phyloP scores from a whole-genome alignment of 2,888 invertebrate genomes.

The Nomada ruficornis region DNA sequence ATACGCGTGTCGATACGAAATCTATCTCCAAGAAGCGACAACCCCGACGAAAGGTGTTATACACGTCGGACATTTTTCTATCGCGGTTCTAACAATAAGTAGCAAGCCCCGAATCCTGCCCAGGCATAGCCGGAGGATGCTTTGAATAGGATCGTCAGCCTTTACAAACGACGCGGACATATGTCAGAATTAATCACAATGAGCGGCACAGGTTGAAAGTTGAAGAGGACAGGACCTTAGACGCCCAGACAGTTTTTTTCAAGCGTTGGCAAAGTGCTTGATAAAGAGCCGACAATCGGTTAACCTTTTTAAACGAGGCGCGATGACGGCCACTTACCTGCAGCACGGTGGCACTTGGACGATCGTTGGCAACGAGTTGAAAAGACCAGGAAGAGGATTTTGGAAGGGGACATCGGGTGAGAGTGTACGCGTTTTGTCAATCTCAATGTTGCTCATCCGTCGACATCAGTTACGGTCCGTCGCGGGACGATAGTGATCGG shows the following conservation, averaged over 20 bases:
- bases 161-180: constrained; percentile 68
- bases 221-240: constrained; percentile 33
- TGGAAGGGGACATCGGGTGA: constrained; percentile 32
- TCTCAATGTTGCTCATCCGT: constrained; percentile 65
- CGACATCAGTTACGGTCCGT: constrained; percentile 69
- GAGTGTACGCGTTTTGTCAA: constrained; percentile 49
- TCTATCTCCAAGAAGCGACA: not conserved
- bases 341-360: constrained; percentile 69
- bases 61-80: not conserved
- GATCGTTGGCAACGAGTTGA: constrained; percentile 64
- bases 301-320: constrained; percentile 73
- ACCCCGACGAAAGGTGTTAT: constrained; percentile 12
- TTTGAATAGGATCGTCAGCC: constrained; percentile 72
- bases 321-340: constrained; percentile 69
- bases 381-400: constrained; percentile 58
- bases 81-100: not conserved
- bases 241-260: constrained; percentile 45
- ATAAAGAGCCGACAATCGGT: constrained; percentile 79
- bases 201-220: constrained; percentile 61
- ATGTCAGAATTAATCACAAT: constrained; percentile 76
- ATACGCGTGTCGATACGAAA: constrained; percentile 18
- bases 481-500: constrained; percentile 16
- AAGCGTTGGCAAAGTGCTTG: constrained; percentile 66
- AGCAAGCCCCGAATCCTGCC: constrained; percentile 4
- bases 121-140: not conserved